phyloP scores from a whole-genome alignment of 2,113 vertebrate genomes.

The Edolisoma coerulescens region DNA sequence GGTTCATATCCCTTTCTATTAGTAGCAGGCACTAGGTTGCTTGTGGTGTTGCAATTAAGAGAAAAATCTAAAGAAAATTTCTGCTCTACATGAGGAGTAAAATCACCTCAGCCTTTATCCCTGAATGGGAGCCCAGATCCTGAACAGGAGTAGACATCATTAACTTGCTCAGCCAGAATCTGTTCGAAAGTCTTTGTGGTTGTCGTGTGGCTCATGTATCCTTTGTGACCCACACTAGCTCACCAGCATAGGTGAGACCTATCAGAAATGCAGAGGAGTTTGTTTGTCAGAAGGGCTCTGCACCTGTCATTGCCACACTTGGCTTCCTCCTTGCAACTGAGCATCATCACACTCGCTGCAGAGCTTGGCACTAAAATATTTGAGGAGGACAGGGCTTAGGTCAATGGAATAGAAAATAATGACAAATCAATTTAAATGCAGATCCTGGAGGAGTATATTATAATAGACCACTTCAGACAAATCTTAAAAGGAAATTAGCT shows the following conservation, averaged over 20 bases:
- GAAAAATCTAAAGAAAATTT: not conserved
- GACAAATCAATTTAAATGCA: constrained; percentile 23
- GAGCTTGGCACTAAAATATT: not conserved
- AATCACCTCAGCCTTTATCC: not conserved
- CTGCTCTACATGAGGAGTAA: not conserved
- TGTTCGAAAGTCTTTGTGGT: not conserved
- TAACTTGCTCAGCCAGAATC: not conserved
- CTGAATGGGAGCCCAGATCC: not conserved
- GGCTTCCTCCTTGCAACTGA: not conserved
- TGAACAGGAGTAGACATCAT: not conserved
- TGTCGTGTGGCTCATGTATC: not conserved
- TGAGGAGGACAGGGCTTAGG: not conserved
- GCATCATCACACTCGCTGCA: not conserved
- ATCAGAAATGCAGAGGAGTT: not conserved
- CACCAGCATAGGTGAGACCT: not conserved
- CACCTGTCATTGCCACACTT: accelerated
- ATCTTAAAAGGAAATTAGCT: constrained; percentile 14
- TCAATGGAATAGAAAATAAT: constrained; percentile 6
- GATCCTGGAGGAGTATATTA: not conserved
- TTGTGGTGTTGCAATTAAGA: not conserved
- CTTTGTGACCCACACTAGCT: not conserved
- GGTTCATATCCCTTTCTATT: not conserved
- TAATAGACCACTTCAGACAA: not conserved
- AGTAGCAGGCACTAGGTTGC: not conserved
- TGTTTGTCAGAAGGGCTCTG: not conserved